phyloP scores from a whole-genome alignment of 2,113 vertebrate genomes.

The Vireo altiloquus region DNA sequence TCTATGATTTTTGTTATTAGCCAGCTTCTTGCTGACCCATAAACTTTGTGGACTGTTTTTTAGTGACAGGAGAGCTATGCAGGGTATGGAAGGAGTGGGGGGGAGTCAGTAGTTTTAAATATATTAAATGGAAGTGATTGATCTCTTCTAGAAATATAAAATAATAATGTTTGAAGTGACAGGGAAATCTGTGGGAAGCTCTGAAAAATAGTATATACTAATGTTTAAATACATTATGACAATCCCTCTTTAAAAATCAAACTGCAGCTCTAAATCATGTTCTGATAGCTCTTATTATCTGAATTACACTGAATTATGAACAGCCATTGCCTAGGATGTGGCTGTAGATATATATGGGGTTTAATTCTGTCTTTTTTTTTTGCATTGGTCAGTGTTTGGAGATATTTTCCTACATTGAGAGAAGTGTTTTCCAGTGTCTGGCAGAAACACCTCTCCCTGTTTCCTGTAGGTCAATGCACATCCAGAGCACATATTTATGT shows the following conservation, averaged over 20 bases:
- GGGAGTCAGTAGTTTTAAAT: not conserved
- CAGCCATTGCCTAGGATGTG: not conserved
- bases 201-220: constrained; percentile 9
- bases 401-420: not conserved
- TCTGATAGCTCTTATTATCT: constrained; percentile 8
- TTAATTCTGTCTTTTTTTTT: not conserved
- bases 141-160: not conserved
- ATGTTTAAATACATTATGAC: constrained; percentile 40
- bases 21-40: not conserved
- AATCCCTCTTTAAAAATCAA: constrained; percentile 42
- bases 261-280: constrained; percentile 27
- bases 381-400: not conserved
- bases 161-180: constrained; percentile 14
- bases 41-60: not conserved
- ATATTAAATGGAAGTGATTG: not conserved
- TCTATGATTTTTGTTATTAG: not conserved
- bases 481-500: not conserved
- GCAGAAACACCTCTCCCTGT: not conserved
- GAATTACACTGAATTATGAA: not conserved
- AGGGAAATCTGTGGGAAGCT: constrained; percentile 12
- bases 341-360: not conserved
- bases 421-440: not conserved
- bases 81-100: not conserved
- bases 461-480: not conserved
- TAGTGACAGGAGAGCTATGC: not conserved